phyloP scores from a whole-genome alignment of 2,797 vertebrate species.

The Gymnocypris eckloni region DNA sequence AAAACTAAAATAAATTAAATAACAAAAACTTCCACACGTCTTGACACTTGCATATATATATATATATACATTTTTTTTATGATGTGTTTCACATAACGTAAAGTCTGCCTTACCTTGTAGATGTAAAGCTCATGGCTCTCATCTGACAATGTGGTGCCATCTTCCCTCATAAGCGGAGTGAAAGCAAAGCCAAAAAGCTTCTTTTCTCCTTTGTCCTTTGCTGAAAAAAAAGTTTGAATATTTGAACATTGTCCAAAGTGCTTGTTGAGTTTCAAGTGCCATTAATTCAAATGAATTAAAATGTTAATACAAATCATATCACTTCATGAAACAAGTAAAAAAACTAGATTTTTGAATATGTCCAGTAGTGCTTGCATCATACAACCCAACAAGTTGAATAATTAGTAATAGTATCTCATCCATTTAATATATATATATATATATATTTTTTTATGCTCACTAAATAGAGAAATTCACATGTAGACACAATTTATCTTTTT shows the following conservation, averaged over 20 bases:
- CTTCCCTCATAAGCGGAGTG: conserved; percentile 97
- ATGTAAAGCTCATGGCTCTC: conserved; percentile 98
- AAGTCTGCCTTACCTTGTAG: conserved; percentile 87
- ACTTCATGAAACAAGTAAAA: not conserved
- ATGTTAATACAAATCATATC: no score
- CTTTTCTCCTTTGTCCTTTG: conserved; percentile 99
- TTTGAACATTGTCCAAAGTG: not conserved
- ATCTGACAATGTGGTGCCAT: conserved; percentile 96
- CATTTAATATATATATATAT: not conserved
- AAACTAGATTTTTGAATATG: not conserved
- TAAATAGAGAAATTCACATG: not conserved
- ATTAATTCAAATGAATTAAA: not conserved
- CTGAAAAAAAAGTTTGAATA: conserved; percentile 68
- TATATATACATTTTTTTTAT: not conserved
- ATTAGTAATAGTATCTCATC: not conserved
- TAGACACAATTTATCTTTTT: not conserved
- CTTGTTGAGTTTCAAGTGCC: not conserved
- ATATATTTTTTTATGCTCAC: no score
- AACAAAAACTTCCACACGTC: not conserved
- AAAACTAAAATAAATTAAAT: no score
- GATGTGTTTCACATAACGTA: not conserved
- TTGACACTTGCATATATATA: not conserved
- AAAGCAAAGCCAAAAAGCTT: conserved; percentile 98
- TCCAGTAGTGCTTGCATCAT: not conserved
- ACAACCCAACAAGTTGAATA: not conserved